These are phyloP conservation scores for Trachymyrmex cornetzi DNA, from an alignment of 1,140 invertebrate genomes.

Conservation along the genomic window DNA sequence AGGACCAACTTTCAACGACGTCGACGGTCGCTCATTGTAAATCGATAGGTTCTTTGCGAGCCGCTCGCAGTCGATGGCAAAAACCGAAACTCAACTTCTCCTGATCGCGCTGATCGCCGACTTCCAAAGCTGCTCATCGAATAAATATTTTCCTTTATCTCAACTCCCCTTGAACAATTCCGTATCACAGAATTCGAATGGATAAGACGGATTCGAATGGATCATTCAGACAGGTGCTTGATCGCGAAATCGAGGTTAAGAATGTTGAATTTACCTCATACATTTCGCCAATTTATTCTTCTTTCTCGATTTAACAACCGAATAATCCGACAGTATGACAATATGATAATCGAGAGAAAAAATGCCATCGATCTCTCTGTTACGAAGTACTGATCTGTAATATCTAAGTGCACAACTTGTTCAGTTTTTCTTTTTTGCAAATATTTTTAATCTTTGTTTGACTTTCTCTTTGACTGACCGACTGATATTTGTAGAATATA, in stretches of 20 bases:
- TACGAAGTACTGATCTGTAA: not conserved
- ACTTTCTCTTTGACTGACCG: not conserved
- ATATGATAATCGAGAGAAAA: constrained; percentile 57
- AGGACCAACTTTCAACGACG: constrained; percentile 52
- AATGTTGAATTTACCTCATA: constrained; percentile 43
- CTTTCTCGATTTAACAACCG: constrained; percentile 34
- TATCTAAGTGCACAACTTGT: not conserved
- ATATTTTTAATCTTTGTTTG: not conserved
- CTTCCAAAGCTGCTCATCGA: constrained; percentile 32
- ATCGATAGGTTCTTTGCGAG: constrained; percentile 70
- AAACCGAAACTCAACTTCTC: constrained; percentile 65
- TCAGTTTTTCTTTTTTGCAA: not conserved
- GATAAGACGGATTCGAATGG: constrained; percentile 52
- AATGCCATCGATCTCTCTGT: not conserved
- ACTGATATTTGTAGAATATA: not conserved
- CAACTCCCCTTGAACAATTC: constrained; percentile 14
- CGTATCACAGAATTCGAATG: constrained; percentile 70
- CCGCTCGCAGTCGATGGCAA: constrained; percentile 57
- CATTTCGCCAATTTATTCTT: constrained; percentile 59
- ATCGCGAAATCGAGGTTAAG: constrained; percentile 61
- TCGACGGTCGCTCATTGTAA: constrained; percentile 72
- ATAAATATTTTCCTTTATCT: constrained; percentile 72
- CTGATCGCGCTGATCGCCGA: not conserved
- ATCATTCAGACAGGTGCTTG: constrained; percentile 71
- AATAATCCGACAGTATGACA: not conserved